Evolutionary conservation across 2,888 invertebrate species (phyloP).

Genomic region (Caenorhabditis macrosperma): DNA sequence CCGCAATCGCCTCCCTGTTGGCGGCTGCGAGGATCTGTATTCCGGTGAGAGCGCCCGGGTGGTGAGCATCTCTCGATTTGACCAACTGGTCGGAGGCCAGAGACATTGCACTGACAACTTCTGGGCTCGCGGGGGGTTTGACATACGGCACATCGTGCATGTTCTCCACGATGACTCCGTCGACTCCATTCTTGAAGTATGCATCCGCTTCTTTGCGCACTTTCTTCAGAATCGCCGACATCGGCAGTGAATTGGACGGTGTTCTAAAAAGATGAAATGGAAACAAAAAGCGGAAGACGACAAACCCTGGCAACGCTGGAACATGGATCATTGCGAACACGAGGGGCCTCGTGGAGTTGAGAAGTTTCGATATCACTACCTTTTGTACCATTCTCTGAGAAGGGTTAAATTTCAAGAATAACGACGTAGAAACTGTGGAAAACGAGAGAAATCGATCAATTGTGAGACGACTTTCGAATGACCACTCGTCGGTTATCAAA

Average conservation of each 20-base stretch:
- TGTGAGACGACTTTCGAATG: neutral
- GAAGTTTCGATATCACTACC: conserved; percentile 31
- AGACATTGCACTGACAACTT: conserved; percentile 64
- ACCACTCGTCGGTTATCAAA: conserved; percentile 34
- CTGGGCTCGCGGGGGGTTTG: conserved; percentile 61
- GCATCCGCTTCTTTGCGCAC: conserved; percentile 71
- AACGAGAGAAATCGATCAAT: conserved; percentile 15
- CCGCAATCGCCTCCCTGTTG: conserved; percentile 87
- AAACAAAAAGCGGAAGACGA: neutral
- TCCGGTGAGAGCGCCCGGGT: conserved; percentile 79
- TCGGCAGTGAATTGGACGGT: conserved; percentile 59
- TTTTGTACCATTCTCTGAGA: conserved; percentile 27
- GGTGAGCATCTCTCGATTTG: conserved; percentile 51
- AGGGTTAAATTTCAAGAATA: too few relatives aligned
- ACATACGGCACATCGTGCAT: conserved; percentile 78
- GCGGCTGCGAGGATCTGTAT: conserved; percentile 86
- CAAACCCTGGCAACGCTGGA: conserved; percentile 68
- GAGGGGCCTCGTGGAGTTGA: conserved; percentile 63
- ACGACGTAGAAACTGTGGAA: neutral
- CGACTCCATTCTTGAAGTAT: conserved; percentile 68
- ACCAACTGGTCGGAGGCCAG: conserved; percentile 57
- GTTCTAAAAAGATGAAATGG: conserved; percentile 63
- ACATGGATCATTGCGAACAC: conserved; percentile 78
- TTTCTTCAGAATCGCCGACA: conserved; percentile 66
- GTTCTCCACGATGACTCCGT: conserved; percentile 77